Conservation (phyloP, 23 tunicate genomes). For the Ciona savignyi region DNA sequence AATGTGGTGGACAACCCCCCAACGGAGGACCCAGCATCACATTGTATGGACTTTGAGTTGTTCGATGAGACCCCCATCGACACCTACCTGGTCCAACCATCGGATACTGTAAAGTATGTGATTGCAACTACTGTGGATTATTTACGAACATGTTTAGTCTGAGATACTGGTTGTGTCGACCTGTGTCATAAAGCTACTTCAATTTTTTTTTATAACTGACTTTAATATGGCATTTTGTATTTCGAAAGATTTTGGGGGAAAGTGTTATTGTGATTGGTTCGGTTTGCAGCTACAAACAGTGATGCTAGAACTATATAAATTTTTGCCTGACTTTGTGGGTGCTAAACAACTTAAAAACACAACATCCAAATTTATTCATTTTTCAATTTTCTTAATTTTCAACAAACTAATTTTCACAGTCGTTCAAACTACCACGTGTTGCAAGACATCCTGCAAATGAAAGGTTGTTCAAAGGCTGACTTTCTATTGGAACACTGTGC, state of each 20-base stretch:
- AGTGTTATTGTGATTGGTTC: too few species aligned
- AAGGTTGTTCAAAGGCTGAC: slow-evolving; percentile 21
- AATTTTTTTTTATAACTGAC: too few species aligned
- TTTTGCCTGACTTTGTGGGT: too few species aligned
- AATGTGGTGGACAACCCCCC: slow-evolving; percentile 45
- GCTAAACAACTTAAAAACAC: not conserved
- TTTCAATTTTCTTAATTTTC: not conserved
- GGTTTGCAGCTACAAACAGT: too few species aligned
- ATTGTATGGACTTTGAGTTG: slow-evolving; percentile 51
- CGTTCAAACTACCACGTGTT: slow-evolving; percentile 46
- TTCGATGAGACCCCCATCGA: slow-evolving; percentile 36
- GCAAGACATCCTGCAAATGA: slow-evolving; percentile 34
- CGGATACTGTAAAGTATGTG: slow-evolving; percentile 28
- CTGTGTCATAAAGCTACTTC: too few species aligned
- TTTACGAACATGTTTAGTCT: not conserved
- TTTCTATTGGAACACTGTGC: slow-evolving; percentile 21
- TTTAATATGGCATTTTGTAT: too few species aligned
- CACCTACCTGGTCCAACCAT: slow-evolving; percentile 45
- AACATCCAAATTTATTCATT: not conserved
- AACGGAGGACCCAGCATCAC: slow-evolving; percentile 8
- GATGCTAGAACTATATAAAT: too few species aligned
- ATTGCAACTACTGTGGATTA: not conserved
- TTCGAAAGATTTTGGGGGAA: not conserved
- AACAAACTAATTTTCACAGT: slow-evolving; percentile 37
- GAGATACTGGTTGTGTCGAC: not conserved